Evolutionary conservation across 1,140 invertebrate species (phyloP).

Genomic region (Drosophila nasuta): DNA sequence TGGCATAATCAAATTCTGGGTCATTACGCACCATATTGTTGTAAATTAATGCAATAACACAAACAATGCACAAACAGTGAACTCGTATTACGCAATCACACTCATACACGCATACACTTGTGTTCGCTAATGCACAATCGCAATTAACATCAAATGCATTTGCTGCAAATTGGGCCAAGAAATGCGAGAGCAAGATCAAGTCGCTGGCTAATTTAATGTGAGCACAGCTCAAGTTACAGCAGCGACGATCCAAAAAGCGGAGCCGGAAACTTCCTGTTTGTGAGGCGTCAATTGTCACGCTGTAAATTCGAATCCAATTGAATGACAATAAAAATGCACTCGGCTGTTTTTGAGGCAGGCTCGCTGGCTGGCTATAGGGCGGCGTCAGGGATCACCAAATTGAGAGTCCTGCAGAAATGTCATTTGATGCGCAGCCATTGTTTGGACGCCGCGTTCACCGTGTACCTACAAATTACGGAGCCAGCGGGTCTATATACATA

Average conservation of each 20-base stretch:
- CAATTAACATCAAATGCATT: slow-evolving; percentile 42
- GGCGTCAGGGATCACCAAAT: slow-evolving; percentile 37
- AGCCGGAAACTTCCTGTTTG: slow-evolving; percentile 70
- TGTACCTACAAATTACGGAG: slow-evolving; percentile 80
- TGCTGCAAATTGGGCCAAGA: slow-evolving; percentile 54
- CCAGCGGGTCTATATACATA: slow-evolving; percentile 29
- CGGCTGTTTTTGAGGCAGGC: slow-evolving; percentile 14
- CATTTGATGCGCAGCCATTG: slow-evolving; percentile 77
- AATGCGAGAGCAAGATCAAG: slow-evolving; percentile 61
- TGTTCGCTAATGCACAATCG: slow-evolving; percentile 35
- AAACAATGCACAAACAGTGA: slow-evolving; percentile 72
- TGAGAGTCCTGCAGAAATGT: slow-evolving; percentile 46
- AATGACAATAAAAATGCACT: slow-evolving; percentile 83
- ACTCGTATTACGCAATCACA: slow-evolving; percentile 71
- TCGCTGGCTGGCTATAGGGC: background rate
- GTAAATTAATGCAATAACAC: slow-evolving; percentile 83
- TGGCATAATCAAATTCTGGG: slow-evolving; percentile 78
- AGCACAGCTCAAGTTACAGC: slow-evolving; percentile 60
- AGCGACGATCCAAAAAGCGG: slow-evolving; percentile 33
- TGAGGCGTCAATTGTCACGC: slow-evolving; percentile 81
- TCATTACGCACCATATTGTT: slow-evolving; percentile 82
- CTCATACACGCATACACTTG: slow-evolving; percentile 24
- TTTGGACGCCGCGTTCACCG: slow-evolving; percentile 42
- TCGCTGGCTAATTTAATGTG: slow-evolving; percentile 64
- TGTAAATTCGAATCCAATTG: slow-evolving; percentile 83